A percentile compares a stretch with the other conserved stretches of the same genome.
These are phyloP conservation scores for Craterocephalus amniculus DNA, from an alignment of 2,797 vertebrate genomes.

Conservation along the genomic window DNA sequence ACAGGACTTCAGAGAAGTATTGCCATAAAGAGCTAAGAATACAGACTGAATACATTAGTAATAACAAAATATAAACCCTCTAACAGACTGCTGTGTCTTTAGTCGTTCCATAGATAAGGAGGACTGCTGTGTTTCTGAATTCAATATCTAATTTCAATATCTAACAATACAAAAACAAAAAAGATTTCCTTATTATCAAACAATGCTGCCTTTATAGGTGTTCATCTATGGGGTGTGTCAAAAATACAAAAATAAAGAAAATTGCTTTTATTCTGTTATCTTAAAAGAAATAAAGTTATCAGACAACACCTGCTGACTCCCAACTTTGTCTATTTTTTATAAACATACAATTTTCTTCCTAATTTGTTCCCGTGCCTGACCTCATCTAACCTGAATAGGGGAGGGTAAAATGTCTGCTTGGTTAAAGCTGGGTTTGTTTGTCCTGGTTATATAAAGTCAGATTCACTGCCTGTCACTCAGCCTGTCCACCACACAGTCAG, in stretches of 20 bases:
- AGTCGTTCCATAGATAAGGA: neutral
- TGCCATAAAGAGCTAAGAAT: neutral
- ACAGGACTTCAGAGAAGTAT: neutral
- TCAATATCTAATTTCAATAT: neutral
- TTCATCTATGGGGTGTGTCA: neutral
- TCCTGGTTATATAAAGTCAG: constrained; percentile 27
- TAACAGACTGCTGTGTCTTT: neutral
- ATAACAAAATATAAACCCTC: neutral
- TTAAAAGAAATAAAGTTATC: neutral
- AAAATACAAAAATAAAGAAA: neutral
- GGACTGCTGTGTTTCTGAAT: neutral
- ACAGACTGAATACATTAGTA: constrained; percentile 6
- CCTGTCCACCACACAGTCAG: constrained; percentile 23
- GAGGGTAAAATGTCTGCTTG: neutral
- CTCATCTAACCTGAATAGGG: constrained; percentile 6
- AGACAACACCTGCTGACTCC: constrained; percentile 8
- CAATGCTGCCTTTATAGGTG: too few relatives aligned
- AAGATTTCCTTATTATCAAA: neutral
- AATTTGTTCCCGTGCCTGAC: neutral
- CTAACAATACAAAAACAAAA: neutral
- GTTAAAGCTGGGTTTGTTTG: constrained; percentile 7
- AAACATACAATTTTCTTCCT: neutral
- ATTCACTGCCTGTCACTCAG: constrained; percentile 42
- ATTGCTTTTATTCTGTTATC: neutral
- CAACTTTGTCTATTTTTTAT: neutral